Base-by-base conservation (phyloP, 35 echinoderm and acorn worm genomes). In the Holothuria glaberrima region DNA sequence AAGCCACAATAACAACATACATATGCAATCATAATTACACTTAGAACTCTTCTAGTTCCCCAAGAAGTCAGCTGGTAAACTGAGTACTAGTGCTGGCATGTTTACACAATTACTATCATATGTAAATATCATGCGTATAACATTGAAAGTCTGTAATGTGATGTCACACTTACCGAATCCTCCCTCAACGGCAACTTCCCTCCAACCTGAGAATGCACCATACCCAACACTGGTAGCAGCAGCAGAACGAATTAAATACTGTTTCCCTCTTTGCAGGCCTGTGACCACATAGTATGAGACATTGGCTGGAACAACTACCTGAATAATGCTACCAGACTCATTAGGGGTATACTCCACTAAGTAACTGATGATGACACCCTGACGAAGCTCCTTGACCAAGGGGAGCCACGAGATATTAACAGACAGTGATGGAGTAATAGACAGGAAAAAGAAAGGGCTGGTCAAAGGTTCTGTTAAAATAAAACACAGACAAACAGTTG, bases 401-500 rank as follows among this genome's bases (percentile, higher is more conserved):
- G 74, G 74, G 5, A 78, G 74, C 13, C 44, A 28, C 18, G 36
- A 48, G 5, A 78, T 22, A 33, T 78, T 48, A 9, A 78, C 74
- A 24, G 44, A 41, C 50, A 19, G 38, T 5, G 27, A 48, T 78
- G 44, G 34, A 48, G 74, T 78, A 25, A 24, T 28, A 26, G 74
- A 78, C 14, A 78, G 35, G 41, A 78, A 78, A 25, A 78, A 78
- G 20, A 25, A 41, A 35, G 74, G 74, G 27, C 74, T 78, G 20
- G 20, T 19, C 21, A 48, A 17, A 4, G 74, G 74, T 48, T 48
- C 74, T 78, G 74, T 35, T 52, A 18, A 78, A 28, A 20, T 3
- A 78, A 25, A 78, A 17, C 10, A 14, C 9, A 54, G 50, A 54
- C 50, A 54, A 0, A 54, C 10, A 54, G 50, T 54, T 54, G 36